These are phyloP conservation scores for Lepidocyrtoides sp. DNA, from an alignment of 2,888 invertebrate genomes.

Conservation along the genomic window DNA sequence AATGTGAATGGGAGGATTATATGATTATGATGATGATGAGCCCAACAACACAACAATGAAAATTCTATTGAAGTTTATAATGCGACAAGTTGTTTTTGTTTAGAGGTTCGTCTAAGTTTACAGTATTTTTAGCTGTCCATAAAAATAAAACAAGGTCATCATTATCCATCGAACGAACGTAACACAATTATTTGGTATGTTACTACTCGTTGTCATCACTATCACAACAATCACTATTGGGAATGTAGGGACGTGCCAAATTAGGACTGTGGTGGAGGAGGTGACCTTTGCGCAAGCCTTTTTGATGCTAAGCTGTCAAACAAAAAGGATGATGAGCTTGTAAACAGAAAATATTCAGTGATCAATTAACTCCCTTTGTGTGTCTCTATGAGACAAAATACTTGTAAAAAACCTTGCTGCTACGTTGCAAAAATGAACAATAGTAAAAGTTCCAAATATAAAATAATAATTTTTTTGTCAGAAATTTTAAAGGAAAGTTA, in stretches of 20 bases:
- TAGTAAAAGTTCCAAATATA: neutral
- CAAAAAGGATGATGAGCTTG: slow-evolving; percentile 1
- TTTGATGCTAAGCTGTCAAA: slow-evolving; percentile 30
- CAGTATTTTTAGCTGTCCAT: no score
- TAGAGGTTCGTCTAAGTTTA: no score
- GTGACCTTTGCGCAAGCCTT: slow-evolving; percentile 26
- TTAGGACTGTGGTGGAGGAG: slow-evolving; percentile 16
- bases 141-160: neutral
- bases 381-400: neutral
- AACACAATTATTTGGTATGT: no score
- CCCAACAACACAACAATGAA: neutral
- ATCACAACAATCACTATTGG: neutral
- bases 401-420: neutral
- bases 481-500: no score
- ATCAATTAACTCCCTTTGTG: neutral
- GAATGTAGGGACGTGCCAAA: slow-evolving; percentile 1
- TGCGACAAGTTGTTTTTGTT: slow-evolving; percentile 10
- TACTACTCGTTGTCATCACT: no score
- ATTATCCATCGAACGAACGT: neutral
- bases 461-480: neutral
- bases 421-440: no score
- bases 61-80: neutral
- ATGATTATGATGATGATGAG: neutral
- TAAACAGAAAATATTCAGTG: neutral
- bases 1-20: neutral